Base-by-base conservation (phyloP, 2,113 vertebrate genomes). In the Nansenia antarctica region DNA sequence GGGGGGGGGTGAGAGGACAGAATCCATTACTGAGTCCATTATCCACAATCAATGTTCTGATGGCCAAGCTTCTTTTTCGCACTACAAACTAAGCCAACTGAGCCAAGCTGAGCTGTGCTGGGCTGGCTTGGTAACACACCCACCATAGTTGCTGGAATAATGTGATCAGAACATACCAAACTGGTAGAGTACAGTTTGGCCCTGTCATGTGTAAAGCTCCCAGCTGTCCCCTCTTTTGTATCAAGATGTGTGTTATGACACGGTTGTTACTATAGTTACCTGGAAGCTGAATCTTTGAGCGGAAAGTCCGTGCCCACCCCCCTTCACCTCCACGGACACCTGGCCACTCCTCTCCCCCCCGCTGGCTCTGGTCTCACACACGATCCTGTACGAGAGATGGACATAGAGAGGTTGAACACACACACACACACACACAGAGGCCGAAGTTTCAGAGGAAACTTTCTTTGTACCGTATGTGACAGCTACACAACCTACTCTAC, bases 241-340 rank as follows among this genome's bases (percentile, higher is more conserved):
- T 15, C 18, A 20, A 49, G 4, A 20, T 22, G 18, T 49, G 18
- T 14, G 39, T 42, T 42, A 42, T 42, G 18, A 42, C 18, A 42
- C 12, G 2, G n/a, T 22, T 5, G n/a, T n/a, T 9, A 37, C 11
- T n/a, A 12, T 18, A 55, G 82, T 77, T 84, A 98, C 97, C 96
- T 98, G 96, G 80, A 97, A 99, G 64, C 90, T 91, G 74, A 99
- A 99, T 63, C 71, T 60, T 24, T 93, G 93, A 27, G 73, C 86
- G 2, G 96, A 98, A 69, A 93, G 67, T 5, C 96, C 94, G 0
- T 86, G 86, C 39, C 94, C 94, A 84, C 96, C 95, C 53, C 94
- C 95, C 1, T 86, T 91, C 29, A 98, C 95, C 79, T 92, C 92
- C 79, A 99, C 96, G 0, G 88, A 91, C 1, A 93, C 82, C 0